phyloP scores from a whole-genome alignment of 2,797 vertebrate genomes.

The Cryptoprocta ferox region DNA sequence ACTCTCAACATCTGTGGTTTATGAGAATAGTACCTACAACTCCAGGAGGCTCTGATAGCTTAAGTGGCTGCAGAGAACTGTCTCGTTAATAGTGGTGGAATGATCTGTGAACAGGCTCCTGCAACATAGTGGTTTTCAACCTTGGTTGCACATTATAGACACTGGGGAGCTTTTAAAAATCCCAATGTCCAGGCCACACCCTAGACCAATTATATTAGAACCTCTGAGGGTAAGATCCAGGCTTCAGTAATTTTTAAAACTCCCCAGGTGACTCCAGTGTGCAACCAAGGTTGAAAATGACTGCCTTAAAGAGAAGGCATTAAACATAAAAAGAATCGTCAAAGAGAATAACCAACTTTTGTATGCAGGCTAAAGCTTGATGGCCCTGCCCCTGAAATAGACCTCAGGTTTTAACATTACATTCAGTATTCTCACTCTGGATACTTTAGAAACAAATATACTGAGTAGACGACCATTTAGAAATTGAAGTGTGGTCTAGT shows the following conservation, averaged over 20 bases:
- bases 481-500: background rate
- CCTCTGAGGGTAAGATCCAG: constrained; percentile 2
- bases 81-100: constrained; percentile 58
- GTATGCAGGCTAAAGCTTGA: background rate
- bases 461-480: background rate
- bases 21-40: background rate
- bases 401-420: background rate
- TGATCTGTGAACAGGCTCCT: constrained; percentile 43
- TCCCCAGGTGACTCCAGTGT: background rate
- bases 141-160: constrained; percentile 59
- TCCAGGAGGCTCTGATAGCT: constrained; percentile 49
- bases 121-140: background rate
- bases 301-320: background rate
- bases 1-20: constrained; percentile 18
- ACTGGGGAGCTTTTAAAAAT: constrained; percentile 70
- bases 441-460: background rate
- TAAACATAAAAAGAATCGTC: background rate
- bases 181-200: constrained; percentile 52
- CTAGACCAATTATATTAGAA: constrained; percentile 50
- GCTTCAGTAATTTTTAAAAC: constrained; percentile 57
- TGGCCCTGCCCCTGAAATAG: background rate
- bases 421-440: background rate
- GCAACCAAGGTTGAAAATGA: background rate
- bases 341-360: background rate
- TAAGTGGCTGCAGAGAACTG: constrained; percentile 57